phyloP scores from a whole-genome alignment of 2,888 invertebrate species.

The Unio delphinus region DNA sequence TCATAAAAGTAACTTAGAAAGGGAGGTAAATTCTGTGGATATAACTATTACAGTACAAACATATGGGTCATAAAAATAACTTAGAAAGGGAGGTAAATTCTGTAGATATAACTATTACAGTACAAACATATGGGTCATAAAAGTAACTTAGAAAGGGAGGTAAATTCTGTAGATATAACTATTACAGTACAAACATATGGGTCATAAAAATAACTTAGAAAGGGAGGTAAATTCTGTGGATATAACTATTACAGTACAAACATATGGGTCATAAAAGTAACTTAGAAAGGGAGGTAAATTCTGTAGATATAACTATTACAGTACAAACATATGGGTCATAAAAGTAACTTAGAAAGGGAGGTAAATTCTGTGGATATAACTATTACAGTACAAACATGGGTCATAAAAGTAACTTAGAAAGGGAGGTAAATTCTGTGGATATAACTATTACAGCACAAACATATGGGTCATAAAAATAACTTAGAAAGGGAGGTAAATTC shows the following conservation, averaged over 20 bases:
- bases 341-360: background rate
- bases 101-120: background rate
- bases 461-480: no score
- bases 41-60: constrained; percentile 4
- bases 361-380: background rate
- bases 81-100: background rate
- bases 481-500: background rate
- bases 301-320: background rate
- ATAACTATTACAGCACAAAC: constrained; percentile 3
- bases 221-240: background rate
- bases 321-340: constrained; percentile 1
- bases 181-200: constrained; percentile 2
- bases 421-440: background rate
- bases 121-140: constrained; percentile 1
- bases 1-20: background rate
- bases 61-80: no score
- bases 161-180: background rate
- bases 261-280: background rate
- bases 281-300: background rate
- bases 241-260: constrained; percentile 2
- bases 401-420: background rate
- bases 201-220: background rate
- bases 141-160: background rate
- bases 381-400: constrained; percentile 1
- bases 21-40: background rate